These are phyloP conservation scores for Clavelina lepadiformis DNA, from an alignment of 23 tunicate genomes.

Conservation along the genomic window DNA sequence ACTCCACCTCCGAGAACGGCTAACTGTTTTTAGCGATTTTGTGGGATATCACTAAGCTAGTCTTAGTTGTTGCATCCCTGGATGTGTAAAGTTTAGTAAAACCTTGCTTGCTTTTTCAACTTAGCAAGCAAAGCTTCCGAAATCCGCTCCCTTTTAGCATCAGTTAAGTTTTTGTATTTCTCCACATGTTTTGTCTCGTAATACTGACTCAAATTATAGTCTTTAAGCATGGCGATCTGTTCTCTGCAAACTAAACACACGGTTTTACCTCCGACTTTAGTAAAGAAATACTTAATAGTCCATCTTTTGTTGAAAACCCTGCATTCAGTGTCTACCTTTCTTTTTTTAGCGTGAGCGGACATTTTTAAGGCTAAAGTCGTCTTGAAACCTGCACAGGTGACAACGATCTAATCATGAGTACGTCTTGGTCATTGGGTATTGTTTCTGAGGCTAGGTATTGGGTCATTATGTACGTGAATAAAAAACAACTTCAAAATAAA, in stretches of 20 bases:
- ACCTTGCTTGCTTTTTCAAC: slow-evolving; percentile 9
- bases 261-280: too few species aligned
- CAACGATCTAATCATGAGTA: too few species aligned
- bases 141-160: neutral
- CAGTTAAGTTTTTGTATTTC: slow-evolving; percentile 15
- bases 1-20: slow-evolving; percentile 6
- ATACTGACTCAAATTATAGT: slow-evolving; percentile 24
- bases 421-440: too few species aligned
- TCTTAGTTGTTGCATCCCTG: slow-evolving; percentile 15
- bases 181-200: slow-evolving; percentile 25
- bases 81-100: slow-evolving; percentile 11
- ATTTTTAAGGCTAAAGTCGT: too few species aligned
- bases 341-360: too few species aligned
- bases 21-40: slow-evolving; percentile 15
- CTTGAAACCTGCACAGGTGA: too few species aligned
- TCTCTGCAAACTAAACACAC: slow-evolving; percentile 6
- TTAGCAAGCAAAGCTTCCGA: slow-evolving; percentile 7
- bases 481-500: too few species aligned
- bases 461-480: too few species aligned
- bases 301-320: too few species aligned
- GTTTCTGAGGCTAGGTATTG: too few species aligned
- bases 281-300: too few species aligned
- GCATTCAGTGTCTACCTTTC: too few species aligned
- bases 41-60: slow-evolving; percentile 6
- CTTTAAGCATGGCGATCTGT: slow-evolving; percentile 15